A percentile compares a stretch with the other conserved stretches of the same genome.
Conservation (phyloP, 2,888 invertebrate genomes). For the Pseudococcus longispinus region DNA sequence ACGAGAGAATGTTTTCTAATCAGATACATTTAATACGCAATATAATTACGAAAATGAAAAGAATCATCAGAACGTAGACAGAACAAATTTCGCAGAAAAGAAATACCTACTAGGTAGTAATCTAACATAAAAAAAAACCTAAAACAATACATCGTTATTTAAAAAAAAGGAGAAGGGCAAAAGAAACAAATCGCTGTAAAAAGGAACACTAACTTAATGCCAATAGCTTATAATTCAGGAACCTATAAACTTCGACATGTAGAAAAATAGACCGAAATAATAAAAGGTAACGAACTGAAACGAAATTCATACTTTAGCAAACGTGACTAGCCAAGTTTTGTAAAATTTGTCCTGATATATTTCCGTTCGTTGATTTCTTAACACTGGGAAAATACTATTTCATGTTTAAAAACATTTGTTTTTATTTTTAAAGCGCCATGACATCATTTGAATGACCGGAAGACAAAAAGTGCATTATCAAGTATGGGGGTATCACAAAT, state of each 20-base stretch:
- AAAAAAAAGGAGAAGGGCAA: not conserved
- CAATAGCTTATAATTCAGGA: not conserved
- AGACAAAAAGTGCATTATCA: not conserved
- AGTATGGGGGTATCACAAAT: not conserved
- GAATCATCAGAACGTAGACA: not conserved
- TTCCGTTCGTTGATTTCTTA: not conserved
- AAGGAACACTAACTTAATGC: not conserved
- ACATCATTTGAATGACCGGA: not conserved
- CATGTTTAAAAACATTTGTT: too few species aligned
- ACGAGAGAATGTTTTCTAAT: slow-evolving; percentile 7
- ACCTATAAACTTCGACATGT: not conserved
- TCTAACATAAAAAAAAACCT: not conserved
- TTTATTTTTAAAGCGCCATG: not conserved
- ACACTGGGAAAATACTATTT: not conserved
- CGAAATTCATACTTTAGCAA: not conserved
- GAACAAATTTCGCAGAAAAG: not conserved
- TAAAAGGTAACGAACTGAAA: not conserved
- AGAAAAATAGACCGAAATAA: not conserved
- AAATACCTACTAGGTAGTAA: not conserved
- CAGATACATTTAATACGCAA: not conserved
- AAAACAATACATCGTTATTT: not conserved
- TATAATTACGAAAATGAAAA: slow-evolving; percentile 7
- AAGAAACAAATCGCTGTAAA: not conserved
- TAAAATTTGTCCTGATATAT: not conserved
- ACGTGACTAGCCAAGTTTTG: not conserved